phyloP scores from a whole-genome alignment of 2,797 vertebrate species.

The Enteromius fasciolatus region DNA sequence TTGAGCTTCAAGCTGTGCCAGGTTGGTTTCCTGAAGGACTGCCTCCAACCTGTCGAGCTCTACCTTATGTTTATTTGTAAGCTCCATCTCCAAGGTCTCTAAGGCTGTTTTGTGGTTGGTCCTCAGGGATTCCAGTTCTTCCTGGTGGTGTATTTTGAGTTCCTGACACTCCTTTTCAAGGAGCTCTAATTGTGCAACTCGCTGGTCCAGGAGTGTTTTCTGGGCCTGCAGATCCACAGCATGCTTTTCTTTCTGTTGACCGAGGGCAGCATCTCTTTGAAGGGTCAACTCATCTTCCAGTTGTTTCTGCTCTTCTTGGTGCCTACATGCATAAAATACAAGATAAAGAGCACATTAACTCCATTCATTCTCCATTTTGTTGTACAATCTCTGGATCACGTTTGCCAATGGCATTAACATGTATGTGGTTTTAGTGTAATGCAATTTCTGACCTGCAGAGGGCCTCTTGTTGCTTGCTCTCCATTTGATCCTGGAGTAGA shows the following conservation, averaged over 20 bases:
- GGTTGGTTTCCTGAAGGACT: conserved; percentile 70
- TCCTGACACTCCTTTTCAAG: conserved; percentile 66
- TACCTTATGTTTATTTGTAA: conserved; percentile 72
- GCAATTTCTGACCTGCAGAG: conserved; percentile 76
- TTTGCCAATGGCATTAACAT: neutral
- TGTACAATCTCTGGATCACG: neutral
- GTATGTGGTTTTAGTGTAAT: neutral
- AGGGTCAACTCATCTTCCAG: conserved; percentile 72
- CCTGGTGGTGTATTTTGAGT: conserved; percentile 66
- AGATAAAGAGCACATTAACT: conserved; percentile 9
- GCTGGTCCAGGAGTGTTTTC: conserved; percentile 60
- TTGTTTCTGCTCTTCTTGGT: conserved; percentile 78
- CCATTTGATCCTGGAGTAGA: conserved; percentile 73
- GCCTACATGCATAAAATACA: conserved; percentile 69
- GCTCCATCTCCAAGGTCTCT: conserved; percentile 71
- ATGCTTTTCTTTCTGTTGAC: conserved; percentile 74
- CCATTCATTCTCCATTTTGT: conserved; percentile 3
- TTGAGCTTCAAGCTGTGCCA: conserved; percentile 73
- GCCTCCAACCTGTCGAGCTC: conserved; percentile 73
- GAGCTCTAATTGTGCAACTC: conserved; percentile 59
- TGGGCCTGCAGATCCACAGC: conserved; percentile 67
- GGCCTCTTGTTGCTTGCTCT: conserved; percentile 73
- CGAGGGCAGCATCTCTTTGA: conserved; percentile 77
- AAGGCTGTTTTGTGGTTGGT: conserved; percentile 71
- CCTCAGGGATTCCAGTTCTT: conserved; percentile 68